phyloP scores from a whole-genome alignment of 2,113 vertebrate species.

The Macquaria australasica region DNA sequence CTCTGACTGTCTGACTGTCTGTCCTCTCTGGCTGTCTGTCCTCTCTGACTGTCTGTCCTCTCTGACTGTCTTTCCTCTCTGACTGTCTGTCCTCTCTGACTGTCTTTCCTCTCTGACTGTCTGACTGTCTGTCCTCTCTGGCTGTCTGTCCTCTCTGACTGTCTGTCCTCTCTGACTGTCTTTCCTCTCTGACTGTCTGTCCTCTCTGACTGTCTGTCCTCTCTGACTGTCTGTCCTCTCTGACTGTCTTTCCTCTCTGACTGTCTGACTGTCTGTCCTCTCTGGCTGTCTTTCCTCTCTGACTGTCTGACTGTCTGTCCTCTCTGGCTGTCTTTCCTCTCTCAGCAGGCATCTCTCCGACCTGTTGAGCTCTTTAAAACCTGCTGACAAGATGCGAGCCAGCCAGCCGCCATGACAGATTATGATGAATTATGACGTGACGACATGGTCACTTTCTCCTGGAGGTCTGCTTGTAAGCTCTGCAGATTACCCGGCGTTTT shows the following conservation, averaged over 20 bases:
- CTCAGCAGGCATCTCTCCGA: slow-evolving; percentile 22
- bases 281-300: neutral
- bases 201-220: neutral
- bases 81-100: neutral
- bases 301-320: slow-evolving; percentile 7
- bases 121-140: neutral
- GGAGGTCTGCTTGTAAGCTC: fast-evolving
- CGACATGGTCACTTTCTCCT: neutral
- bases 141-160: neutral
- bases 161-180: neutral
- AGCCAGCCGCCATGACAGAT: neutral
- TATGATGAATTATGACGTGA: slow-evolving; percentile 10
- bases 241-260: no score
- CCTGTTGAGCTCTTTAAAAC: slow-evolving; percentile 38
- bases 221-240: neutral
- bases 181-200: no score
- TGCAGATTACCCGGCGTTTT: neutral
- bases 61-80: no score
- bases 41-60: neutral
- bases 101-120: no score
- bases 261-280: neutral
- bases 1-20: neutral
- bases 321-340: slow-evolving; percentile 24
- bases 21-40: neutral
- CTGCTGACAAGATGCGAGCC: slow-evolving; percentile 28